Percentiles rank a stretch among this genome's conserved stretches.
These are phyloP conservation scores for Dendrocopos noguchii DNA, from an alignment of 2,113 vertebrate species.

Conservation along the genomic window DNA sequence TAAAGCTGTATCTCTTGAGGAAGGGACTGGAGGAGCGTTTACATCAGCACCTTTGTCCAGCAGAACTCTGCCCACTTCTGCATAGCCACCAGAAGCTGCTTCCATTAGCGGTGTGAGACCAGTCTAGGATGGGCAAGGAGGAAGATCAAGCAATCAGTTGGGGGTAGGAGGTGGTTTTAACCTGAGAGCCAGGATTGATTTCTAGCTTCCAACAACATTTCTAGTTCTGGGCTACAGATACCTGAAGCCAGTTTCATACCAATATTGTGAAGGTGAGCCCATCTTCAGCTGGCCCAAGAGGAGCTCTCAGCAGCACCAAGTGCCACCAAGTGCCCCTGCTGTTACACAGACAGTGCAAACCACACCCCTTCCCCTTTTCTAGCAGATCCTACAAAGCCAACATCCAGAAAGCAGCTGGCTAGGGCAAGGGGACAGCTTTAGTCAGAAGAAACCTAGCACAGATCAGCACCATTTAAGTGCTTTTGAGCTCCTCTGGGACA, in stretches of 20 bases:
- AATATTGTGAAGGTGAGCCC: background rate
- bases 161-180: background rate
- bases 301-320: background rate
- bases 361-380: background rate
- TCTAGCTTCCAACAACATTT: background rate
- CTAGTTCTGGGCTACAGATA: background rate
- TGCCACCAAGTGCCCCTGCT: background rate
- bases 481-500: background rate
- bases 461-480: background rate
- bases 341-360: background rate
- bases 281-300: background rate
- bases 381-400: background rate
- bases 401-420: background rate
- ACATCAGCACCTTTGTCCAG: slow-evolving; percentile 98
- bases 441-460: background rate
- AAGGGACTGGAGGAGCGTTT: slow-evolving; percentile 96
- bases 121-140: slow-evolving; percentile 77
- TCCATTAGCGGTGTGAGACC: slow-evolving; percentile 98
- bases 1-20: slow-evolving; percentile 96
- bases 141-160: background rate
- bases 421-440: background rate
- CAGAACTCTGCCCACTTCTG: slow-evolving; percentile 95
- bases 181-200: background rate
- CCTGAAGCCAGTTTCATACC: too few species aligned
- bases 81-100: slow-evolving; percentile 98